A percentile compares a stretch with the other conserved stretches of the same genome.
Evolutionary conservation across 2,888 invertebrate species (phyloP).

Genomic region (Sisyra terminalis): DNA sequence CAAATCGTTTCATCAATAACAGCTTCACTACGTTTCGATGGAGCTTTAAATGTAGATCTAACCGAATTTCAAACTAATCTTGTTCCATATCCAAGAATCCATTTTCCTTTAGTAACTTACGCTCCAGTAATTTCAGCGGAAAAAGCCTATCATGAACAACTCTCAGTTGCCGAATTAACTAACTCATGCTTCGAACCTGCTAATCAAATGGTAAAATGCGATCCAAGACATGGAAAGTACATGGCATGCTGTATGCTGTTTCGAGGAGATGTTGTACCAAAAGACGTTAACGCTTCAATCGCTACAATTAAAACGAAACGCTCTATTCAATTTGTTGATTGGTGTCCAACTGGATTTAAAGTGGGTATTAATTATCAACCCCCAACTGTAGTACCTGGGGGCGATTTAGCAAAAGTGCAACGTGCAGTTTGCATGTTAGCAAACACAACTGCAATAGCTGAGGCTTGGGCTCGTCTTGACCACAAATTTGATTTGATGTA

Average conservation of each 20-base stretch:
- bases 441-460: conserved; percentile 48
- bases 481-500: conserved; percentile 52
- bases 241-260: conserved; percentile 37
- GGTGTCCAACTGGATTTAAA: conserved; percentile 18
- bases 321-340: conserved; percentile 20
- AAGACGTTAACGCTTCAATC: conserved; percentile 34
- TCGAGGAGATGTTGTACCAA: conserved; percentile 21
- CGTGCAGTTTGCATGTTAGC: conserved; percentile 48
- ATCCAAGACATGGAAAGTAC: conserved; percentile 33
- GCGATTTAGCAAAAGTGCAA: conserved; percentile 37
- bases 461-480: conserved; percentile 46
- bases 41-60: conserved; percentile 38
- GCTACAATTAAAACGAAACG: conserved; percentile 37
- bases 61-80: conserved; percentile 38
- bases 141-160: conserved; percentile 37
- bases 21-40: conserved; percentile 38
- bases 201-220: conserved; percentile 40
- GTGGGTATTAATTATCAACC: conserved; percentile 27
- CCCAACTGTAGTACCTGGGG: conserved; percentile 27
- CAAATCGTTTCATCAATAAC: conserved; percentile 36
- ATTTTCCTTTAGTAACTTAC: conserved; percentile 37
- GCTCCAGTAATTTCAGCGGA: conserved; percentile 37
- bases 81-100: conserved; percentile 40
- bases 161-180: conserved; percentile 36
- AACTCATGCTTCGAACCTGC: conserved; percentile 44